Evolutionary conservation across 1,140 invertebrate genomes (phyloP).

Genomic region (Drosophila asahinai): DNA sequence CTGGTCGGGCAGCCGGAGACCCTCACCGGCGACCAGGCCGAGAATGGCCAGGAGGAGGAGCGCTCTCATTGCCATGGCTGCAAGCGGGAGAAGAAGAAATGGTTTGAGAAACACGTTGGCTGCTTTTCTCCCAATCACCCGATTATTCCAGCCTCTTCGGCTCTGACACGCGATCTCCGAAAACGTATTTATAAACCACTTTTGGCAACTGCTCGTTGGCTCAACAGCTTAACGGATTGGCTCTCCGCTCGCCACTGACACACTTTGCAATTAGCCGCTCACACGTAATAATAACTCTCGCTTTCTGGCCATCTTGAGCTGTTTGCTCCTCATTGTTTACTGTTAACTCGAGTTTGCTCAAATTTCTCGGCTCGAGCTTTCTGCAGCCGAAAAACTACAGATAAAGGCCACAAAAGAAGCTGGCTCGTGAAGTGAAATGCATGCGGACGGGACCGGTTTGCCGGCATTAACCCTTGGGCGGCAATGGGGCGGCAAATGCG

Average conservation of each 20-base stretch:
- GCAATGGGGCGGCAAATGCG: constrained; percentile 56
- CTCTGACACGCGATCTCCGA: constrained; percentile 26
- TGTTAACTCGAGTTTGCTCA: constrained; percentile 42
- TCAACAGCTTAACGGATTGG: constrained; percentile 47
- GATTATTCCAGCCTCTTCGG: constrained; percentile 27
- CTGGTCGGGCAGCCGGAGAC: constrained; percentile 87
- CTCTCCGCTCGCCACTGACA: constrained; percentile 58
- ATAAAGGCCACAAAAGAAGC: constrained; percentile 26
- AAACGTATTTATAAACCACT: constrained; percentile 8
- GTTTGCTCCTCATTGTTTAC: constrained; percentile 34
- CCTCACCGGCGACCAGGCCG: constrained; percentile 85
- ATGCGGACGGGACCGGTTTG: constrained; percentile 63
- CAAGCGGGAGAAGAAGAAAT: constrained; percentile 47
- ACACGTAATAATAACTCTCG: constrained; percentile 82
- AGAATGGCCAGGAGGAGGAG: constrained; percentile 58
- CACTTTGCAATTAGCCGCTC: constrained; percentile 63
- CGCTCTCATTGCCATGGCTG: constrained; percentile 70
- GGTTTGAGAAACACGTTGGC: constrained; percentile 33
- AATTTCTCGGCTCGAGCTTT: constrained; percentile 59
- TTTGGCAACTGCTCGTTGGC: constrained; percentile 63
- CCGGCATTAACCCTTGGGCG: constrained; percentile 57
- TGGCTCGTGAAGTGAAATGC: constrained; percentile 68
- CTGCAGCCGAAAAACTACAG: constrained; percentile 49
- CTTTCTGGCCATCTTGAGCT: constrained; percentile 55
- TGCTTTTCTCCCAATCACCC: constrained; percentile 62